Base-by-base conservation (phyloP, 2,888 invertebrate genomes). In the Polyploca ridens region DNA sequence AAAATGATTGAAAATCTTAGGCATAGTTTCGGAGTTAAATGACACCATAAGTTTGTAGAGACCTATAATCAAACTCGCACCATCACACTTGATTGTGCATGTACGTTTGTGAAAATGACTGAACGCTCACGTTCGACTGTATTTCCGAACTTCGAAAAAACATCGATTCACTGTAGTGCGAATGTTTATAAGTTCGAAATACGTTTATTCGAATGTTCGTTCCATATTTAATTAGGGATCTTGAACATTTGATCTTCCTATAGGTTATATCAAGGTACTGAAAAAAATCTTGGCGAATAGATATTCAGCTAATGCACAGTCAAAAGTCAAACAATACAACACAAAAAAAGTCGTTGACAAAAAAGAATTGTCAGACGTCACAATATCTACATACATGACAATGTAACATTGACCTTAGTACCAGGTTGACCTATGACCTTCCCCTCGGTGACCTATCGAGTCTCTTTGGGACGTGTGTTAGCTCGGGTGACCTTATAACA, bases 391-490 rank as follows among this genome's bases (percentile, higher is more conserved):
- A 82, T 85, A 83, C 87, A 90, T 89, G 86, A 91, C 91, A 92
- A 90, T 89, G 80, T 87, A 88, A 83, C 90, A 88, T 87, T 90
- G 93, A 88, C 90, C 92, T 72, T 69, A 79, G 81, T 74, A 78
- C 79, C 82, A 69, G 71, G 74, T 79, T 86, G 87, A 86, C 87
- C 89, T 81, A 59, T 82, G 81, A 79, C 85, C 81, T 74, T 73
- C 83, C 83, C 87, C 83, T 78, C 73, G 73, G 75, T 85, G 87
- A 89, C 89, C 91, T 87, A 86, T 87, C 81, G 85, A 84, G 78
- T 73, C 82, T 81, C 82, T 84, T 83, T 85, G 86, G 82, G 84
- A 91, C 91, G 90, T 89, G 90, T 83, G 84, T 77, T 79, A 57
- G 61, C 65, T 58, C 27, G 62, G 60, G 49, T 66, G 68, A 68